A percentile compares a stretch with the other conserved stretches of the same genome.
Evolutionary conservation across 2,797 vertebrate species (phyloP).

Genomic region (Cynodonichthys magdalenae): DNA sequence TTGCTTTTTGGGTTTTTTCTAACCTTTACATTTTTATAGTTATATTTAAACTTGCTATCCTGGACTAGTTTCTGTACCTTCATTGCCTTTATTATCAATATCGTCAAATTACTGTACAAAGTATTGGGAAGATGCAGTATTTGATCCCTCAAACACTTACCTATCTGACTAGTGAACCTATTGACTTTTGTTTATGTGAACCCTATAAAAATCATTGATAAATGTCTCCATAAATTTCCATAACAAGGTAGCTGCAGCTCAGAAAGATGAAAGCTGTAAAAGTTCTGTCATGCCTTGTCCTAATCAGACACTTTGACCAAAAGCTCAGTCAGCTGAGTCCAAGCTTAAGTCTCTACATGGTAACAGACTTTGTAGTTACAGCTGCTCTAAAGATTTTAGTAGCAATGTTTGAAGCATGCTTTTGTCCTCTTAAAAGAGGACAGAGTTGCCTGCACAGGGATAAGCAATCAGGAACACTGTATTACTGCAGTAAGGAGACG

Average conservation of each 20-base stretch:
- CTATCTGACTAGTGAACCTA: constrained; percentile 52
- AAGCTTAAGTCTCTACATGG: not conserved
- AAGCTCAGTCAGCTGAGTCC: constrained; percentile 5
- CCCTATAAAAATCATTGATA: constrained; percentile 41
- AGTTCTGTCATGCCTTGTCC: not conserved
- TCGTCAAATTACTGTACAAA: constrained; percentile 77
- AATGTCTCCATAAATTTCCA: constrained; percentile 23
- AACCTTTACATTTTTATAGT: not conserved
- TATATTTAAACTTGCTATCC: constrained; percentile 28
- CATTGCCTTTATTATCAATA: constrained; percentile 70
- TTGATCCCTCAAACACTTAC: constrained; percentile 59
- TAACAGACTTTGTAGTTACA: constrained; percentile 7
- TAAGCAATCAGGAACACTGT: constrained; percentile 25
- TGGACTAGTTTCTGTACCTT: constrained; percentile 29
- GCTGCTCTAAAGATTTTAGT: constrained; percentile 10
- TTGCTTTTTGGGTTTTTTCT: too few species aligned
- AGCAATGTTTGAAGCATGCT: not conserved
- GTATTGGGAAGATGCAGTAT: constrained; percentile 73
- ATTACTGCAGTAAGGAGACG: constrained; percentile 25
- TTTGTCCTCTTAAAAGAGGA: constrained; percentile 4
- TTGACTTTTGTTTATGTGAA: constrained; percentile 63
- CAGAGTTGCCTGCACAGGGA: constrained; percentile 14
- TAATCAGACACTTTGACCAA: constrained; percentile 9
- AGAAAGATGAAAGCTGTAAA: constrained; percentile 6
- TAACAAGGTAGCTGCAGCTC: not conserved